Evolutionary conservation across 64 coral and sea anemone genomes (phyloP).

Genomic region (Hydrozoanthus tunicans): DNA sequence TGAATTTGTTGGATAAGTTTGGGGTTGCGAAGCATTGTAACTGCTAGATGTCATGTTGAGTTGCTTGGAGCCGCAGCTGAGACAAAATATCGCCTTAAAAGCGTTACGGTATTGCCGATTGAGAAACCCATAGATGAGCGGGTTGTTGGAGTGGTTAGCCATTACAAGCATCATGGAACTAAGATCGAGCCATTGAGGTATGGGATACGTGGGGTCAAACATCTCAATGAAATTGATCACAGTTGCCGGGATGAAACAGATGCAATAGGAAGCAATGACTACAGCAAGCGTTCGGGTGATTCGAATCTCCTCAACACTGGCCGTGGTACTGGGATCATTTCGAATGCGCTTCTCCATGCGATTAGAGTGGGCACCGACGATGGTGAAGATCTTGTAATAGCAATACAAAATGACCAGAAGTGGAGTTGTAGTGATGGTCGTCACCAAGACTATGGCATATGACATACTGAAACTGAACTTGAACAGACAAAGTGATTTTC

Average conservation of each 20-base stretch:
- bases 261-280: slow-evolving; percentile 62
- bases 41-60: neutral
- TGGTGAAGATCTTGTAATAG: slow-evolving; percentile 70
- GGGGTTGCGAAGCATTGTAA: slow-evolving; percentile 5
- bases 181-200: slow-evolving; percentile 68
- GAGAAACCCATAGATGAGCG: slow-evolving; percentile 78
- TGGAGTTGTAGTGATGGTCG: slow-evolving; percentile 50
- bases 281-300: slow-evolving; percentile 73
- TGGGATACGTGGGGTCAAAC: slow-evolving; percentile 51
- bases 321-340: slow-evolving; percentile 24
- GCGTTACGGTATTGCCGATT: slow-evolving; percentile 80
- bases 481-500: slow-evolving; percentile 54
- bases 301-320: slow-evolving; percentile 66
- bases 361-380: slow-evolving; percentile 42
- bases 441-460: slow-evolving; percentile 30
- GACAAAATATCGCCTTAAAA: slow-evolving; percentile 63
- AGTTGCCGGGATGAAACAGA: slow-evolving; percentile 76
- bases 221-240: slow-evolving; percentile 78
- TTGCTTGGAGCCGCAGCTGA: neutral
- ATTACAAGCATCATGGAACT: slow-evolving; percentile 67
- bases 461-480: slow-evolving; percentile 60
- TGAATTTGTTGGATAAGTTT: neutral
- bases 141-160: slow-evolving; percentile 85
- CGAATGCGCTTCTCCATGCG: slow-evolving; percentile 47
- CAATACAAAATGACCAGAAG: slow-evolving; percentile 52